A percentile compares a stretch with the other conserved stretches of the same genome.
These are phyloP conservation scores for Platygyra sinensis DNA, from an alignment of 64 coral and sea anemone species.

Conservation along the genomic window DNA sequence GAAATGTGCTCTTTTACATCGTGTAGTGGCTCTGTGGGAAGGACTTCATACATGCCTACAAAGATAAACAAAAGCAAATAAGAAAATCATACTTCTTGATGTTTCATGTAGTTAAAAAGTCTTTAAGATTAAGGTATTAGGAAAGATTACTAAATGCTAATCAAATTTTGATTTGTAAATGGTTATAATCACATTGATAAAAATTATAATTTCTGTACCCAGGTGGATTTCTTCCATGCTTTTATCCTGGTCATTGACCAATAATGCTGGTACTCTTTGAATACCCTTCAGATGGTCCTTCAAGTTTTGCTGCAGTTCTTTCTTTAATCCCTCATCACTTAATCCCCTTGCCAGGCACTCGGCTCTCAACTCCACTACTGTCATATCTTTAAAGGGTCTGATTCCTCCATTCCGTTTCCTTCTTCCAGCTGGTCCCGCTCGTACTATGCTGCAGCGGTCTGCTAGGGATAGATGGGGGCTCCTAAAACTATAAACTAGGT, in stretches of 20 bases:
- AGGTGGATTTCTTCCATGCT: constrained; percentile 42
- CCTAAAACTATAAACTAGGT: constrained; percentile 55
- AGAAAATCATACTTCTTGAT: neutral
- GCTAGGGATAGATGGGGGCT: constrained; percentile 39
- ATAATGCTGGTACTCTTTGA: constrained; percentile 48
- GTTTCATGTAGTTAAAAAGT: too few relatives aligned
- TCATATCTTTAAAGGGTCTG: constrained; percentile 60
- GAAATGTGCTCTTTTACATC: constrained; percentile 57
- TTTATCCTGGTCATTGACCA: constrained; percentile 22
- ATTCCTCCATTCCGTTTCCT: constrained; percentile 51
- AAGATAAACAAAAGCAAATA: neutral
- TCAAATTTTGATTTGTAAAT: neutral
- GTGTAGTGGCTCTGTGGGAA: constrained; percentile 58
- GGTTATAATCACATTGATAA: neutral
- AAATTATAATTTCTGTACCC: constrained; percentile 27
- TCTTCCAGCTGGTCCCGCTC: constrained; percentile 42
- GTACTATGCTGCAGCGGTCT: constrained; percentile 36
- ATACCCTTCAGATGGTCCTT: constrained; percentile 53
- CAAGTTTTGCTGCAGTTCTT: constrained; percentile 53
- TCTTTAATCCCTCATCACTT: constrained; percentile 27
- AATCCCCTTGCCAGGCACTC: constrained; percentile 39
- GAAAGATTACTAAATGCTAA: too few relatives aligned
- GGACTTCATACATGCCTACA: constrained; percentile 43
- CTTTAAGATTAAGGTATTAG: too few relatives aligned
- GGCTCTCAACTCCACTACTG: neutral